These are phyloP conservation scores for Druceiella hillmani DNA, from an alignment of 2,888 invertebrate species.

Conservation along the genomic window DNA sequence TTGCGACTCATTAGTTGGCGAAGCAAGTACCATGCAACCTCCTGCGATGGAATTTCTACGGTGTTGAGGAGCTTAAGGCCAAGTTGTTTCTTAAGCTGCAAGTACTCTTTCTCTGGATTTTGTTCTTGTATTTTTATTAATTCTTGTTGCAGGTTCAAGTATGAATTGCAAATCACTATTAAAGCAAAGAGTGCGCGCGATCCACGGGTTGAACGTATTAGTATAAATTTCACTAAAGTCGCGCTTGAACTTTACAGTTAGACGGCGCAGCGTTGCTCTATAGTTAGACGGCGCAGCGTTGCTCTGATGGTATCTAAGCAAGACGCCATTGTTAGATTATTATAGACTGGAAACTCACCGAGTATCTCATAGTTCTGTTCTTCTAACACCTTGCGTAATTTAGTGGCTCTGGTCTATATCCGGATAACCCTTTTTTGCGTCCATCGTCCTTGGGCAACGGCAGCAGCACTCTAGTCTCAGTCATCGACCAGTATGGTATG, in stretches of 20 bases:
- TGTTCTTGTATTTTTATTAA: slow-evolving; percentile 27
- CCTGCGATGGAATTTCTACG: slow-evolving; percentile 34
- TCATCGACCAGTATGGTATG: too few species aligned
- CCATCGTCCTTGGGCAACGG: too few species aligned
- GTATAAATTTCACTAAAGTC: slow-evolving; percentile 22
- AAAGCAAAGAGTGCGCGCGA: slow-evolving; percentile 18
- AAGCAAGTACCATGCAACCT: slow-evolving; percentile 26
- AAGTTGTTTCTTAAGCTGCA: slow-evolving; percentile 22
- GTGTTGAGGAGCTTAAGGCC: slow-evolving; percentile 29
- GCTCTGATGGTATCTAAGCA: too few species aligned
- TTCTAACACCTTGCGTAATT: slow-evolving; percentile 19
- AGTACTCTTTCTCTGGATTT: slow-evolving; percentile 24
- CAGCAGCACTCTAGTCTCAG: too few species aligned
- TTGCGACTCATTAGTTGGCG: not conserved
- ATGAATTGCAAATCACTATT: slow-evolving; percentile 28
- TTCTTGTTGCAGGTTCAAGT: slow-evolving; percentile 27
- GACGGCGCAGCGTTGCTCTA: slow-evolving; percentile 16
- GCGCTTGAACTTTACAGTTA: slow-evolving; percentile 21
- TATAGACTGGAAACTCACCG: slow-evolving; percentile 19
- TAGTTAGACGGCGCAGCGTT: too few species aligned
- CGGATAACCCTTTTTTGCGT: too few species aligned
- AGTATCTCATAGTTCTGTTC: slow-evolving; percentile 16
- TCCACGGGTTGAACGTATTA: slow-evolving; percentile 26
- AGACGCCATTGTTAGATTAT: too few species aligned
- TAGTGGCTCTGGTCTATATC: too few species aligned